Evolutionary conservation across 2,797 vertebrate species (phyloP).

Genomic region (Threskiornis aethiopicus): DNA sequence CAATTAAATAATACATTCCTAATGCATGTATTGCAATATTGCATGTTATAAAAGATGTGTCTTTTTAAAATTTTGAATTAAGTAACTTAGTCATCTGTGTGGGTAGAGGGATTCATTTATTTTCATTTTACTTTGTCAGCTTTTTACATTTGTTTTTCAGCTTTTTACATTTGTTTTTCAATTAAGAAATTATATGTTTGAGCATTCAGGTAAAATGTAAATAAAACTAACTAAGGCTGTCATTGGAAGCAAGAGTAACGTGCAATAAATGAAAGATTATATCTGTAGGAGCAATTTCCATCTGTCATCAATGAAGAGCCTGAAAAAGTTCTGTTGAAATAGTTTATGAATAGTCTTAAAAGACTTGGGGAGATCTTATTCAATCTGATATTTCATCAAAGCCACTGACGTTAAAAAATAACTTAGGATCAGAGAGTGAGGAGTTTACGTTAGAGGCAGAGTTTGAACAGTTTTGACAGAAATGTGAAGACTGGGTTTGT

Average conservation of each 20-base stretch:
- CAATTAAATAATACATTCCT: not conserved
- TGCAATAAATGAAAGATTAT: not conserved
- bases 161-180: not conserved
- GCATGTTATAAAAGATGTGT: not conserved
- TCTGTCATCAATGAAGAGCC: not conserved
- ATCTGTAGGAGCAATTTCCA: not conserved
- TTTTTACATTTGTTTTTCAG: not conserved
- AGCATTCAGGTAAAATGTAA: not conserved
- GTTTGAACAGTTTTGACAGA: not conserved
- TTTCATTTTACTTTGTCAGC: not conserved
- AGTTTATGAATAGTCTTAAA: not conserved
- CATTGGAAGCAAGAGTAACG: not conserved
- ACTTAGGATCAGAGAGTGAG: not conserved
- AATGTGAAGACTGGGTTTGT: not conserved
- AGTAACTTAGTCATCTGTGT: not conserved
- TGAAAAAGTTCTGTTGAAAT: not conserved
- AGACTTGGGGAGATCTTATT: not conserved
- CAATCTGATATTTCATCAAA: not conserved
- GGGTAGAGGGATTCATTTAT: not conserved
- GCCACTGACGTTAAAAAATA: not conserved
- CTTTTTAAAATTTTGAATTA: not conserved
- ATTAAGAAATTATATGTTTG: not conserved
- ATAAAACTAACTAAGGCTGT: not conserved
- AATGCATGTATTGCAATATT: not conserved
- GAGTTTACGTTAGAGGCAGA: not conserved